These are phyloP conservation scores for Ephydatia muelleri DNA, from an alignment of 37 sponge, comb jelly and placozoan genomes.

Conservation along the genomic window DNA sequence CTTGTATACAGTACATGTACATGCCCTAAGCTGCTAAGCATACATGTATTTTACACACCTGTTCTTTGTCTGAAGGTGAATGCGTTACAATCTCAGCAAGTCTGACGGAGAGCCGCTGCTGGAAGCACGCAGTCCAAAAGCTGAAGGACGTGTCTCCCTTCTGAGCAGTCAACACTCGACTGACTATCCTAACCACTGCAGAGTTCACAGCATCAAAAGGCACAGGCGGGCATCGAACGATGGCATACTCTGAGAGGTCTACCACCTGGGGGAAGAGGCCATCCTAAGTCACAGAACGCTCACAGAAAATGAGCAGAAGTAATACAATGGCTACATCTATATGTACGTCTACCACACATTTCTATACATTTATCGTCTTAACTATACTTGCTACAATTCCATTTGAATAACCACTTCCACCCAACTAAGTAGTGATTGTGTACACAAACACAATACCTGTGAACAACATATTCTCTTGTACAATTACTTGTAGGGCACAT, in stretches of 20 bases:
- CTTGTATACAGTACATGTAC: too few relatives aligned
- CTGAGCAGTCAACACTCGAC: background rate
- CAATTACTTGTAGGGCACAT: too few relatives aligned
- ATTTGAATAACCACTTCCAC: too few relatives aligned
- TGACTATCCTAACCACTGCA: background rate
- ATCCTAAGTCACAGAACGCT: background rate
- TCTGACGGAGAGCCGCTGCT: constrained; percentile 16
- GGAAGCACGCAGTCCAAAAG: constrained; percentile 10
- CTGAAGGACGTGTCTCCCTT: background rate
- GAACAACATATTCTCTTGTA: too few relatives aligned
- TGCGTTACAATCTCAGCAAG: background rate
- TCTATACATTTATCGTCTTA: too few relatives aligned
- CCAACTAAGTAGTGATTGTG: too few relatives aligned
- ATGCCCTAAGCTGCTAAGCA: too few relatives aligned
- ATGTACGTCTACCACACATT: too few relatives aligned
- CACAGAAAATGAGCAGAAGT: background rate
- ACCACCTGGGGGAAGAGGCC: constrained; percentile 14
- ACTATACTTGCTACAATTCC: too few relatives aligned
- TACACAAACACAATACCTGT: too few relatives aligned
- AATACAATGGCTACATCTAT: background rate
- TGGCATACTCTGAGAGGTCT: constrained; percentile 15
- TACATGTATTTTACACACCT: background rate
- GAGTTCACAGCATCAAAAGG: constrained; percentile 25
- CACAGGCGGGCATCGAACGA: constrained; percentile 8
- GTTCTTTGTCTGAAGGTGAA: background rate